Evolutionary conservation across 2,797 vertebrate species (phyloP).

Genomic region (Mareca penelope): DNA sequence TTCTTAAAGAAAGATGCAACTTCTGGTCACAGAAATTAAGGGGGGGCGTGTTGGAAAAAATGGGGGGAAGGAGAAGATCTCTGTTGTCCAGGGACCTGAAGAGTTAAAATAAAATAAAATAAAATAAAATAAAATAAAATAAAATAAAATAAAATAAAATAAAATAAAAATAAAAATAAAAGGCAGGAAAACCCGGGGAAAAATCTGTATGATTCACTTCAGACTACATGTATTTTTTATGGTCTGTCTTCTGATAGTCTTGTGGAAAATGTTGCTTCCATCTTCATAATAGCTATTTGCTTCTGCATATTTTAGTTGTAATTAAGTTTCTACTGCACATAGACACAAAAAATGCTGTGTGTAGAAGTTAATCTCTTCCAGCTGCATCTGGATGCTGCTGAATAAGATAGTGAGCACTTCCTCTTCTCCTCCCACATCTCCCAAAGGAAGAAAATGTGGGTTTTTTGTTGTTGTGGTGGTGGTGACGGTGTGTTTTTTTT

Average conservation of each 20-base stretch:
- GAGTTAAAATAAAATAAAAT: neutral
- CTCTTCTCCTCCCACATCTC: conserved; percentile 40
- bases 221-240: neutral
- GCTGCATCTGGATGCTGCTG: conserved; percentile 50
- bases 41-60: neutral
- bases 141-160: neutral
- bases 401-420: conserved; percentile 41
- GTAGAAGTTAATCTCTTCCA: conserved; percentile 59
- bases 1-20: neutral
- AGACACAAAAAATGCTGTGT: conserved; percentile 39
- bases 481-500: no score
- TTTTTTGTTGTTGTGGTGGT: neutral
- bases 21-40: conserved; percentile 1
- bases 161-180: no score
- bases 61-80: neutral
- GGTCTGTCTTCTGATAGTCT: conserved; percentile 3
- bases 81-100: neutral
- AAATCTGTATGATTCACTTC: neutral
- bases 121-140: no score
- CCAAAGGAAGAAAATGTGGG: neutral
- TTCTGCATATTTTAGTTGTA: conserved; percentile 47
- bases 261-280: conserved; percentile 47
- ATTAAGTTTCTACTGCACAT: conserved; percentile 52
- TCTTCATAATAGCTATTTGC: conserved; percentile 42
- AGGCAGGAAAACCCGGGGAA: neutral